Percentiles rank a stretch among this genome's conserved stretches.
Conservation (phyloP, 1,140 invertebrate species). For the Saccostrea cuccullata region DNA sequence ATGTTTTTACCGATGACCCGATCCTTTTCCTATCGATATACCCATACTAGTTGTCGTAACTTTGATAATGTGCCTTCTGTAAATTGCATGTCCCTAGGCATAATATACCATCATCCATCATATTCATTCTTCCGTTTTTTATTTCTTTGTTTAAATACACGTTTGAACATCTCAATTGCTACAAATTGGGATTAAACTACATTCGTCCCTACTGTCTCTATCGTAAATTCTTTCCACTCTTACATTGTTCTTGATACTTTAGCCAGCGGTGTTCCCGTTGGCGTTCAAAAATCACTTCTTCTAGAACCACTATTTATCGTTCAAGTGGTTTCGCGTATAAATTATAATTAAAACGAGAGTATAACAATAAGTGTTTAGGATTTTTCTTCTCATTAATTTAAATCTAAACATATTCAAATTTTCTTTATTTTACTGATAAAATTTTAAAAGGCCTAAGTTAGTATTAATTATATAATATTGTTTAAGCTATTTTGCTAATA, state of each 20-base stretch:
- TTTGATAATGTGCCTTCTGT: too few species aligned
- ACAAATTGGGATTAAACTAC: too few species aligned
- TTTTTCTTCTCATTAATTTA: neutral
- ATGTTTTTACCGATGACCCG: too few species aligned
- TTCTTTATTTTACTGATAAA: neutral
- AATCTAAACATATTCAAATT: neutral
- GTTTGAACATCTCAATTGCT: too few species aligned
- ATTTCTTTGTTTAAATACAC: too few species aligned
- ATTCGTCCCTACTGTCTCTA: too few species aligned
- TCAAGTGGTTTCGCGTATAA: neutral
- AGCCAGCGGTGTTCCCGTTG: neutral
- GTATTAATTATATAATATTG: neutral
- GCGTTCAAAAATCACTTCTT: slow-evolving; percentile 23
- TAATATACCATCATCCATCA: too few species aligned
- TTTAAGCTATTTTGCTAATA: neutral
- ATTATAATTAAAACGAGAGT: neutral
- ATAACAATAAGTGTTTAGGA: neutral
- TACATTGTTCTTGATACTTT: neutral
- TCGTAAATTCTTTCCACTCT: neutral
- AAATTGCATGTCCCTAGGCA: too few species aligned
- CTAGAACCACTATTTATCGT: slow-evolving; percentile 23
- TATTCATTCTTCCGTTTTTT: too few species aligned
- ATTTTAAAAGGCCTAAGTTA: neutral
- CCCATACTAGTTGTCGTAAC: too few species aligned
- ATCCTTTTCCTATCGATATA: too few species aligned